Evolutionary conservation across 2,113 vertebrate genomes (phyloP), one percentile per base, ranked within the genome.

Genomic region (Lota lota): DNA sequence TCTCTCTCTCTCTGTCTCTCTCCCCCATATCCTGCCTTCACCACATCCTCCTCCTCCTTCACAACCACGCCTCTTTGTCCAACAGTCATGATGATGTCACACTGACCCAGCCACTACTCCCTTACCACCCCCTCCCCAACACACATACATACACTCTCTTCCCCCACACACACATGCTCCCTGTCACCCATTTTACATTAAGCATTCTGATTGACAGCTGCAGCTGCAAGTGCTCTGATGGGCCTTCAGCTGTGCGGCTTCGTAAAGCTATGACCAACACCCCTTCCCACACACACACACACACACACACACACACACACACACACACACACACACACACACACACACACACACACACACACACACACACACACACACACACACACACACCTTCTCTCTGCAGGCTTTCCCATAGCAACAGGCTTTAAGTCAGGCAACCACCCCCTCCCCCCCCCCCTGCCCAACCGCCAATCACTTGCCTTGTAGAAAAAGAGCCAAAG

Each of bases 191-290:
- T 88, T 89, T 88, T 89, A 88, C 87, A 83, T 87, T 91, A 87
- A 88, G 77, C 84, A 75, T 56, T 78, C 77, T 92, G 90, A 93
- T 71, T 85, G 92, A 91, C 90, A 87, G 87, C 85, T 74, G 76
- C 91, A 91, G 90, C 91, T 92, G 92, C 56, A 64, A 81, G 79
- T 74, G 72, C 70, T 87, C 84, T 81, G 57, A 75, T 70, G 24
- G 70, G 85, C 83, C 82, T 84, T 91, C 91, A 90, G 91, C 91
- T 90, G 89, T 79, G 78, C 87, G 68, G 85, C 82, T 90, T 89
- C 85, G 86, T 83, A 90, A 90, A 88, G 89, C 87, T 83, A 83
- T 51, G 59, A 85, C 86, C 85, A 33, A 33, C 28, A 33, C 28
- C 28, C 28, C 28, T 6, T 85, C 83, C 86, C 82, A 2, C 40